Base-by-base conservation (phyloP, 2,797 vertebrate genomes). In the Chlorospingus flavigularis region DNA sequence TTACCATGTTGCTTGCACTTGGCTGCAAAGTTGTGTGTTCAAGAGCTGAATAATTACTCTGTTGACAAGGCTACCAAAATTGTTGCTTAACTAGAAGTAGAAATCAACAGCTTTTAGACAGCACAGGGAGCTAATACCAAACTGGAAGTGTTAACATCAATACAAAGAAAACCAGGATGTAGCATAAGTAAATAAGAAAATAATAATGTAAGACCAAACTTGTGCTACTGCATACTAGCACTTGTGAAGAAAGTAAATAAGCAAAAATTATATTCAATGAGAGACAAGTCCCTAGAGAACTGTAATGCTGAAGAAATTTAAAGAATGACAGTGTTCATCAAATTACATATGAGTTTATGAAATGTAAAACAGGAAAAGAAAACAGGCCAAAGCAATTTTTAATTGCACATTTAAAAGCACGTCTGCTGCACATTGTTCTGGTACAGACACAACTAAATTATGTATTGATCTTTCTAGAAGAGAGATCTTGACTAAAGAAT, bases 321-420 rank as follows among this genome's bases (percentile, higher is more conserved):
- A 90, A 88, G 86, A 90, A 92, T 94, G 72, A 91, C 82, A 92
- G 47, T 24, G 58, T 76, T 95, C 81, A 96, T 85, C 84, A 83
- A 89, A 91, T 86, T 86, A 92, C 54, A 72, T 35, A 26, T 12
- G 62, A 91, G 78, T 72, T 91, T 83, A 88, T 83, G 79, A 92
- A 87, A 92, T 16, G 33, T 53, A 84, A 66, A 89, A 80, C 72
- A 88, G 81, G 92, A 89, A 61, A 82, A 84, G 55, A 94, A 91
- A 95, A 91, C 75, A 90, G 91, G 39, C 42, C 84, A 89, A 74
- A 91, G 75, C 35, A 92, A 75, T 88, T 91, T 88, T 88, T 92
- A 91, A 96, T 86, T 86, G 84, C 81, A 68, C 24, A 20, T 87
- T 85, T 81, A 92, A 87, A 93, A 65, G n/a, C 68, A 60, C 0